Evolutionary conservation across 2,797 vertebrate genomes (phyloP), one percentile per base, ranked within the genome.

Genomic region (Siniperca scherzeri): DNA sequence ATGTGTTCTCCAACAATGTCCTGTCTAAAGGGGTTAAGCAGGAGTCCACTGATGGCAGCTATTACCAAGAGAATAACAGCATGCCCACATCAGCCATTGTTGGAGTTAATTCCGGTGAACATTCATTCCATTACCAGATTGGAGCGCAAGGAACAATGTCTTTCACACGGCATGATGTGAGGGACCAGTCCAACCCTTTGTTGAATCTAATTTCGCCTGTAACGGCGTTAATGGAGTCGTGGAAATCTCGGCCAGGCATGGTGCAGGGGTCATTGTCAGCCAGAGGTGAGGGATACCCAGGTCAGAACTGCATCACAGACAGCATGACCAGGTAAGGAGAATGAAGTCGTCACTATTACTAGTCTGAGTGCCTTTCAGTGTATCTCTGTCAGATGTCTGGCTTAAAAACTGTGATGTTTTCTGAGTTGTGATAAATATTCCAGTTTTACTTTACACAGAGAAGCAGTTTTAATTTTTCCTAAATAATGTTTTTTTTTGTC

Each of bases 91-190:
- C 99, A 72, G 98, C 98, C 94, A 99, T 99, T 85, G 97, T 99
- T 89, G 99, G 99, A 81, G 98, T 99, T 95, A 99, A 99, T 97
- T 99, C 99, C 86, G 95, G 97, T 84, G 98, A 98, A 97, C 99
- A 99, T 93, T 99, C 99, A 76, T 99, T 99, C 97, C 98, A 99
- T 96, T 99, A 99, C 96, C 96, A 98, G 96, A 99, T 99, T 93
- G 98, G 98, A 95, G 97, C 98, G 81, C 97, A 99, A 95, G 98
- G 98, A 95, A 98, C 97, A 65, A 99, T 99, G 96, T 98, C 98
- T 92, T 96, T 99, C 93, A 97, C 97, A 0, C 97, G 97, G 89
- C 97, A 98, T 1, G 95, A 98, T 88, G 94, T 96, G 92, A 97
- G 98, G 94, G 98, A 99, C 94, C 97, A 97, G 91, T 95, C 97